Percentiles rank a stretch among this genome's conserved stretches.
phyloP scores from a whole-genome alignment of 2,797 vertebrate species.

The Xenentodon cancila region DNA sequence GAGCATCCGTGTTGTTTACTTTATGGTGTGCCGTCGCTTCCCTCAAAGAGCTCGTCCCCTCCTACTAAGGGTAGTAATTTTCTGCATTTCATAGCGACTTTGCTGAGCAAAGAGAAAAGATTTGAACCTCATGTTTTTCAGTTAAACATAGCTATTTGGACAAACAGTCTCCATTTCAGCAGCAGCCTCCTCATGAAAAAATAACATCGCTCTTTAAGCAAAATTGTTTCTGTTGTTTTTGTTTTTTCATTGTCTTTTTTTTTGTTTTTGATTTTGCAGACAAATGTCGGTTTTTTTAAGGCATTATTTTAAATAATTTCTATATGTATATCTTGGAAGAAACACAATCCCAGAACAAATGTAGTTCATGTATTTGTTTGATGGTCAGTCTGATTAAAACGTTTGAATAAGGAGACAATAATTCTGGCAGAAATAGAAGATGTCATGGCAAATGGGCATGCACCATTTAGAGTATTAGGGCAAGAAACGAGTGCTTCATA shows the following conservation, averaged over 20 bases:
- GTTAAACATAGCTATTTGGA: slow-evolving; percentile 12
- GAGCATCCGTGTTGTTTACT: slow-evolving; percentile 1
- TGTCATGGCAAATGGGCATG: too few species aligned
- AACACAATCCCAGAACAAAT: background rate
- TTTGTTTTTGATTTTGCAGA: background rate
- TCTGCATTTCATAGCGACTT: slow-evolving; percentile 10
- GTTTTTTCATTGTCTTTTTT: background rate
- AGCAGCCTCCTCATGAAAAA: background rate
- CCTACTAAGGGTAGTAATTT: slow-evolving; percentile 15
- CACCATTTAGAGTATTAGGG: too few species aligned
- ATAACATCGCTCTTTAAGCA: background rate
- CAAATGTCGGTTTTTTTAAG: background rate
- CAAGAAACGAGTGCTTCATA: too few species aligned
- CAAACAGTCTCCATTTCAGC: slow-evolving; percentile 14
- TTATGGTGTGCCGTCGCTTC: slow-evolving; percentile 5
- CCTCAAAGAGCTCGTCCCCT: slow-evolving; percentile 14
- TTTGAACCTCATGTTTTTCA: slow-evolving; percentile 16
- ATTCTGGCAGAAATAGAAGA: too few species aligned
- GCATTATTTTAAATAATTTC: too few species aligned
- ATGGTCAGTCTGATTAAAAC: too few species aligned
- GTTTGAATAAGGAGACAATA: too few species aligned
- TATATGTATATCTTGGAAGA: too few species aligned
- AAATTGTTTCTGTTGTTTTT: background rate
- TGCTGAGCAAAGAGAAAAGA: slow-evolving; percentile 14
- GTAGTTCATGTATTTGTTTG: background rate